These are phyloP conservation scores for Strix uralensis DNA, from an alignment of 2,113 vertebrate species.

Conservation along the genomic window DNA sequence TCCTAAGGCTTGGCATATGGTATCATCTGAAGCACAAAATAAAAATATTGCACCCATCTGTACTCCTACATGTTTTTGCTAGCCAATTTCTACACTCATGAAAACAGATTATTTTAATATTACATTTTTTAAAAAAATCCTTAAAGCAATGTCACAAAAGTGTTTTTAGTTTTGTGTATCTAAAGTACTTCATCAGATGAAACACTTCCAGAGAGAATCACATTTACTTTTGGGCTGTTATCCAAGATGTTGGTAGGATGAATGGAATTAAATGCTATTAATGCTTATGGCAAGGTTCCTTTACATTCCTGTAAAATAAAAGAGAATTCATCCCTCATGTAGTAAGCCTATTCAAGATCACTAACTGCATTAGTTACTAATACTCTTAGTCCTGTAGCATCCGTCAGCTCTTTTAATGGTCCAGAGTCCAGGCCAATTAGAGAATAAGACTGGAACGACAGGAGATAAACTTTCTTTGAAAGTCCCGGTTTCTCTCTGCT, in stretches of 20 bases:
- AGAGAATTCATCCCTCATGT: neutral
- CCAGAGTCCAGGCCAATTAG: neutral
- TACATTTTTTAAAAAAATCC: neutral
- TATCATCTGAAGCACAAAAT: constrained; percentile 1
- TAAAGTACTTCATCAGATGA: neutral
- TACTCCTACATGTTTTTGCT: neutral
- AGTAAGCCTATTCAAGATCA: neutral
- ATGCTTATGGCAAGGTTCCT: constrained; percentile 1
- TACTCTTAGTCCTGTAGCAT: neutral
- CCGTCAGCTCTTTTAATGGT: neutral
- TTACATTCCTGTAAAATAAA: constrained; percentile 1
- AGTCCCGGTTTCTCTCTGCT: neutral
- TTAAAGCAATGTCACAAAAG: neutral
- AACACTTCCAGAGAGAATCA: neutral
- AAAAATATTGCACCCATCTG: constrained; percentile 58
- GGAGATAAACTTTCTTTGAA: neutral
- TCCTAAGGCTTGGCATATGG: constrained; percentile 59
- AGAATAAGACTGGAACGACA: neutral
- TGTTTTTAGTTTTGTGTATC: neutral
- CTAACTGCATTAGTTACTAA: constrained; percentile 28
- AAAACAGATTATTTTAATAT: neutral
- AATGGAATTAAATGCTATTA: constrained; percentile 40
- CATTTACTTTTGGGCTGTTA: neutral
- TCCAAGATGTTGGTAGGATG: constrained; percentile 2
- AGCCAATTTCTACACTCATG: neutral